Base-by-base conservation (phyloP, 2,888 invertebrate genomes). In the Drosophila kanekoi region DNA sequence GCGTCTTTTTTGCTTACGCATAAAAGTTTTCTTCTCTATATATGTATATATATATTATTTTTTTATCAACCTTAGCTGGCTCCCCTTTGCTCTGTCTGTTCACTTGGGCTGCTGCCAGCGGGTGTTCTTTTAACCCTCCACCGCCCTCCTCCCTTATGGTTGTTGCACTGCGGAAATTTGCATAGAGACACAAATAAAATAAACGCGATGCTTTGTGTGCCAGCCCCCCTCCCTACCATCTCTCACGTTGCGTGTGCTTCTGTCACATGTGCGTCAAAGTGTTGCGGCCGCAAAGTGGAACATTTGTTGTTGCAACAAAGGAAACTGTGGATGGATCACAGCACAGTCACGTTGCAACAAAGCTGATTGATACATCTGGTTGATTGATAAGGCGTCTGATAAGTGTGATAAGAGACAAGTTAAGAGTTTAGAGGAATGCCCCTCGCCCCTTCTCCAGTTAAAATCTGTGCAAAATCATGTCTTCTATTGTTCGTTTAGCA, bases 1-100 rank as follows among this genome's bases (percentile, higher is more conserved):
- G 72, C 72, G 74, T 69, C 83, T 65, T 81, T 84, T 82, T 64
- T 75, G 81, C 72, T 67, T 64, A 86, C 80, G 71, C 83, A 80
- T 68, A 64, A 77, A 67, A 71, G 76, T 33, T 51, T 45, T 57
- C 61, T 41, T 35, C 8, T 20, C 28, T 8, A 8, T 28, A 8
- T 28, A 28, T 28, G 8, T 38, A 23, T 20, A 0, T 35, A n/a
- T 38, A 1, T 18, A 9, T 41, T 35, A 32, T 18, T n/a, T 35
- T 45, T 44, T 44, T 32, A 52, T 37, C 35, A 4, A 37, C 44
- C 44, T 37, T 20, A 45, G 16, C 38, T 38, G n/a, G 5, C 18
- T 35, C 41, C 14, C 4, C 32, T 18, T 16, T 2, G 23, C n/a
- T 23, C 35, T 67, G 52, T 70, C 48, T 63, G 58, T 56, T 23